Conservation (phyloP, 2,888 invertebrate species). For the Bugulina stolonifera region DNA sequence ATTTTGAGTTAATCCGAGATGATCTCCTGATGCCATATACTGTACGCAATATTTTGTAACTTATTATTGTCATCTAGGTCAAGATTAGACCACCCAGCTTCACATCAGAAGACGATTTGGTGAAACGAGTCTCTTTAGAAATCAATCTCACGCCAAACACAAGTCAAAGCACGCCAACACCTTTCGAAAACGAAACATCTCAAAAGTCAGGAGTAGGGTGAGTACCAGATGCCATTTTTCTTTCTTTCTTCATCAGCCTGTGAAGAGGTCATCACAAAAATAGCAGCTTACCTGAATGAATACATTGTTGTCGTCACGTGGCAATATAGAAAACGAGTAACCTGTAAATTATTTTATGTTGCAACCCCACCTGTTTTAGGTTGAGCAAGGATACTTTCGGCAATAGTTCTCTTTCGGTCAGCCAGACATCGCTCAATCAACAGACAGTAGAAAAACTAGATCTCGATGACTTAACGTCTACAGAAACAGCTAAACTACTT, state of each 20-base stretch:
- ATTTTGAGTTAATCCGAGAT: no score
- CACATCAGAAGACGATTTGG: not conserved
- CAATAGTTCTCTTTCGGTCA: constrained; percentile 3
- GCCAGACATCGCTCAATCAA: constrained; percentile 23
- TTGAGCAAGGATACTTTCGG: not conserved
- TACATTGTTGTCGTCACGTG: no score
- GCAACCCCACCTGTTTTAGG: no score
- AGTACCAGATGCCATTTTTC: no score
- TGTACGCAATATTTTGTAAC: no score
- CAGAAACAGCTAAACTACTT: not conserved
- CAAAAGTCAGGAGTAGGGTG: not conserved
- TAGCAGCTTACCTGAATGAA: no score
- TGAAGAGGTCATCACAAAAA: no score
- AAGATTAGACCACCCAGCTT: constrained; percentile 17
- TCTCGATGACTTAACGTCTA: constrained; percentile 16
- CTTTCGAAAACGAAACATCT: not conserved
- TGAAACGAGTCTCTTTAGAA: constrained; percentile 20
- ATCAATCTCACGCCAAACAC: not conserved
- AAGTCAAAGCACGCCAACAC: not conserved
- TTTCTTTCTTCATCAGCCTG: no score
- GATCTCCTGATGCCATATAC: no score
- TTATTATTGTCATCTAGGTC: no score
- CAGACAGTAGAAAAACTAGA: constrained; percentile 20
- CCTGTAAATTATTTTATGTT: no score
- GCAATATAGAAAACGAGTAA: no score